These are phyloP conservation scores for Anolis carolinensis DNA, from an alignment of 2,113 vertebrate species.

Conservation along the genomic window DNA sequence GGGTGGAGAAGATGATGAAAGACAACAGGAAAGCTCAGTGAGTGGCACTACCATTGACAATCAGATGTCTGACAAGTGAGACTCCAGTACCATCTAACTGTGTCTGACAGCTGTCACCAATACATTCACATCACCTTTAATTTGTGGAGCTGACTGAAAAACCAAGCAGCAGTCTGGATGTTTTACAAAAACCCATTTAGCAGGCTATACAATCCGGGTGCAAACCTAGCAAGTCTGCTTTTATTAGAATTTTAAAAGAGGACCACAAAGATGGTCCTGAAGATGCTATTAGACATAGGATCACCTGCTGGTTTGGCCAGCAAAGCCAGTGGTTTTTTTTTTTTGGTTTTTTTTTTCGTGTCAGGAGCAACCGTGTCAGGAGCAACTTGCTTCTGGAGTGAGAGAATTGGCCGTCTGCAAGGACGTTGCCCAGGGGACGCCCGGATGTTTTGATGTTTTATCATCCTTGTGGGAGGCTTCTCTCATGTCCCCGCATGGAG, in stretches of 20 bases:
- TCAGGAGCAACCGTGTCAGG: too few relatives aligned
- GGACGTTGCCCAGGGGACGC: too few relatives aligned
- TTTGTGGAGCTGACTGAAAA: conserved; percentile 32
- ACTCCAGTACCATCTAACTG: conserved; percentile 50
- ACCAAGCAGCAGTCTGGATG: not conserved
- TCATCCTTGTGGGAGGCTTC: too few relatives aligned
- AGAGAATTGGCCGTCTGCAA: too few relatives aligned
- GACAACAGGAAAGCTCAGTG: not conserved
- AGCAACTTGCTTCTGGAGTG: too few relatives aligned
- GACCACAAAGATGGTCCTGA: not conserved
- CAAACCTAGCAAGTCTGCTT: not conserved
- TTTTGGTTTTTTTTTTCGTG: too few relatives aligned
- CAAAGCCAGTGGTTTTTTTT: not conserved
- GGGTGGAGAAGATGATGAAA: not conserved
- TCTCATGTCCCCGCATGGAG: too few relatives aligned
- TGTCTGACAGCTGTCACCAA: conserved; percentile 49
- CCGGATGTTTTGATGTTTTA: too few relatives aligned
- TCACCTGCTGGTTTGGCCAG: too few relatives aligned
- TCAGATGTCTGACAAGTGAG: conserved; percentile 29
- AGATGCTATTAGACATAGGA: not conserved
- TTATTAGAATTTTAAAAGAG: not conserved
- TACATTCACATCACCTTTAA: conserved; percentile 36
- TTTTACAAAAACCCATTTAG: not conserved
- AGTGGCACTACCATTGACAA: not conserved
- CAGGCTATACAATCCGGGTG: not conserved